Base-by-base conservation (phyloP, 1,140 invertebrate genomes). In the Atta cephalotes region DNA sequence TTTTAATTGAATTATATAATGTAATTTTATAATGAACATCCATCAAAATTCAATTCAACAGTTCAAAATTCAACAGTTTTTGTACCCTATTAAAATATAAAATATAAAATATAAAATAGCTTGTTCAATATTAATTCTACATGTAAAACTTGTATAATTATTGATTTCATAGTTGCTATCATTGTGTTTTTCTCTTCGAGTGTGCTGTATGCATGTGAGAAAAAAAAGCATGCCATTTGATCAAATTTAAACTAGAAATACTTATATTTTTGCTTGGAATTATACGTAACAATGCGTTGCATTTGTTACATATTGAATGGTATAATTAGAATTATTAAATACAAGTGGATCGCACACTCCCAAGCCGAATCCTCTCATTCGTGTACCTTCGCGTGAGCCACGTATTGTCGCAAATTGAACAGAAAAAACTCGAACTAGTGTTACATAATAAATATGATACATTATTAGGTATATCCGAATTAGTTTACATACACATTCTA, bases 401-500 rank as follows among this genome's bases (percentile, higher is more conserved):
- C 78, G 81, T 71, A 58, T 71, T 81, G n/a, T 87, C 92, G 90
- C 87, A 51, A 88, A 82, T 58, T 88, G 66, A 92, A 92, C 80
- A 90, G 86, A 91, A 89, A 88, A 87, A 87, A 87, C 16, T 88
- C 80, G 84, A 88, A 92, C 86, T 90, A 92, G 63, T 84, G 74
- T 92, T 91, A 92, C 87, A 88, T 88, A 88, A 89, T 87, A 89
- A 90, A 90, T 90, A 90, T 90, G 88, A 91, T 89, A 90, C 91
- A 91, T 92, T 92, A 94, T 93, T 93, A 95, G 93, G 92, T 94
- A 95, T 94, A 95, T 94, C 94, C 94, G 94, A 95, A 95, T 94
- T 95, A 93, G 88, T 91, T 94, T 95, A 95, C 94, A 95, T 95
- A 95, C 94, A 95, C 94, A 89, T 92, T 94, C 93, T 93, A 94